Conservation (phyloP, 2,113 vertebrate species). For the Paralichthys olivaceus region DNA sequence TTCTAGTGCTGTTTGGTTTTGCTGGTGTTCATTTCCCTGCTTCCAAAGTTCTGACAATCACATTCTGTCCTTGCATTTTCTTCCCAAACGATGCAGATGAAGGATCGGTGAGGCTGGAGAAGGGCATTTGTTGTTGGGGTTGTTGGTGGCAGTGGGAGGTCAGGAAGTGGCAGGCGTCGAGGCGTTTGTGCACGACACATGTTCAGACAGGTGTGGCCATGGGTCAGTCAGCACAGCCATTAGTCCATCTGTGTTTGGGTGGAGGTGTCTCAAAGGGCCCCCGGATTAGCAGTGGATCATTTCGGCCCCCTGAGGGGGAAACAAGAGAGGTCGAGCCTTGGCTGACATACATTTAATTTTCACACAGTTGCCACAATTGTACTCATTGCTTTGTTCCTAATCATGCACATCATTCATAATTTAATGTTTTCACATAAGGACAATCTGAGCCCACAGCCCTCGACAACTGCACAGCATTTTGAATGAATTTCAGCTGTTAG, state of each 20-base stretch:
- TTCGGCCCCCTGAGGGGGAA: conserved; percentile 10
- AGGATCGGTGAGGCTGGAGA: conserved; percentile 14
- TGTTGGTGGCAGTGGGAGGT: conserved; percentile 4
- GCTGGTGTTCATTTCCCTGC: neutral
- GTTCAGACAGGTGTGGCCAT: conserved; percentile 70
- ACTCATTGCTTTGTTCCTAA: neutral
- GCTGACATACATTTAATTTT: neutral
- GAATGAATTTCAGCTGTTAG: conserved; percentile 20
- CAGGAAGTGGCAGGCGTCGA: conserved; percentile 37
- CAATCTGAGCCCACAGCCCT: conserved; percentile 1
- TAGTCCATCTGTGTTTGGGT: conserved; percentile 30
- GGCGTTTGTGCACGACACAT: conserved; percentile 69
- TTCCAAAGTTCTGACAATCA: neutral
- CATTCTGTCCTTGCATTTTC: too few relatives aligned
- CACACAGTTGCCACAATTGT: neutral
- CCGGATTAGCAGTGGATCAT: conserved; percentile 21
- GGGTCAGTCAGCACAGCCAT: neutral
- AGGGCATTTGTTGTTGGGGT: conserved; percentile 17
- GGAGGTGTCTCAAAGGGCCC: conserved; percentile 1
- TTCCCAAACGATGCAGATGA: conserved; percentile 3
- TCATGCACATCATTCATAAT: neutral
- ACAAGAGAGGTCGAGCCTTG: conserved; percentile 4
- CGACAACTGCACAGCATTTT: conserved; percentile 17
- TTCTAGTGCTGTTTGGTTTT: neutral
- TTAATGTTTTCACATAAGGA: neutral